A percentile compares a stretch with the other conserved stretches of the same genome.
Evolutionary conservation across 2,113 vertebrate species (phyloP).

Genomic region (Picathartes gymnocephalus): DNA sequence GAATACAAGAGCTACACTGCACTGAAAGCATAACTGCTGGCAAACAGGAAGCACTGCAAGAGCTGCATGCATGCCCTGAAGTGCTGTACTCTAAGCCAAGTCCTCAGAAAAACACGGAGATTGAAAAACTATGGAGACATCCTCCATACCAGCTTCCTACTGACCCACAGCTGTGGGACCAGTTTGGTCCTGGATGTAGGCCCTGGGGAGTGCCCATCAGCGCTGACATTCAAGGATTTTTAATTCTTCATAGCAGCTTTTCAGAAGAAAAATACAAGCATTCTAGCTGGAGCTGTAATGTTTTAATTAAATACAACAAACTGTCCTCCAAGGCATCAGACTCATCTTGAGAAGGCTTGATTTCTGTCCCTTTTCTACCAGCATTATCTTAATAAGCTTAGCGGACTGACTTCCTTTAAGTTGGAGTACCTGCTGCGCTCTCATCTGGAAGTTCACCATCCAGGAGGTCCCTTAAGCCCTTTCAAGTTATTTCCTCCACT

Average conservation of each 20-base stretch:
- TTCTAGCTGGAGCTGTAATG: not conserved
- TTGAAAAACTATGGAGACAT: not conserved
- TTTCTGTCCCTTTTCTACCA: not conserved
- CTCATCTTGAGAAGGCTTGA: not conserved
- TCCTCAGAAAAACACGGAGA: not conserved
- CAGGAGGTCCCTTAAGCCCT: not conserved
- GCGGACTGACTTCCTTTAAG: not conserved
- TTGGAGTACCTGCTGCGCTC: not conserved
- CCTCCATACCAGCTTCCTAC: not conserved
- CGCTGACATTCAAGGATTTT: fast-evolving
- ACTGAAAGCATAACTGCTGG: not conserved
- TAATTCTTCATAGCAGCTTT: not conserved
- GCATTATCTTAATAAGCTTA: not conserved
- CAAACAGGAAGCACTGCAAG: not conserved
- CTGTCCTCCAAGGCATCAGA: not conserved
- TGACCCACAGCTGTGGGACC: not conserved
- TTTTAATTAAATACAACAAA: not conserved
- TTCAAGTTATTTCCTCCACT: not conserved
- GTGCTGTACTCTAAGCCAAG: not conserved
- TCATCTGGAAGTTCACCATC: not conserved
- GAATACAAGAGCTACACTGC: fast-evolving
- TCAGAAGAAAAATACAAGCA: not conserved
- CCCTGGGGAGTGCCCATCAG: not conserved
- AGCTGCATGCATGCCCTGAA: not conserved
- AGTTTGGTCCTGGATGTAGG: not conserved